Percentiles rank a stretch among this genome's conserved stretches.
These are phyloP conservation scores for Myotis davidii DNA, from an alignment of 2,113 vertebrate species.

Conservation along the genomic window DNA sequence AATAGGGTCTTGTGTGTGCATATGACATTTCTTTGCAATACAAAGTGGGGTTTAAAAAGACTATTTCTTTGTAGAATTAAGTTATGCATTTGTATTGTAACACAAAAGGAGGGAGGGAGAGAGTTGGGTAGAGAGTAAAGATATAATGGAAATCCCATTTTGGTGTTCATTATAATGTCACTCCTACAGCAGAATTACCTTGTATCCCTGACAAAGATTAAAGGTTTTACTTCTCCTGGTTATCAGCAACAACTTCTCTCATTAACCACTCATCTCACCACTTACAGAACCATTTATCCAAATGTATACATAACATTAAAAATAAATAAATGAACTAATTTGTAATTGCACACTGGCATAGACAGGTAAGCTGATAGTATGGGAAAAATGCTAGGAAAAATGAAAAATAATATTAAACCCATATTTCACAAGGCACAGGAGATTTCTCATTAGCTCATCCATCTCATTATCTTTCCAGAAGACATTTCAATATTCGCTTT, in stretches of 20 bases:
- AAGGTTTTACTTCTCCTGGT: conserved; percentile 60
- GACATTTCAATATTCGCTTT: conserved; percentile 51
- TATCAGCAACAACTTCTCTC: conserved; percentile 63
- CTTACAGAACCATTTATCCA: conserved; percentile 65
- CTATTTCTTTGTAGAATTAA: conserved; percentile 7
- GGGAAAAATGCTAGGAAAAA: conserved; percentile 27
- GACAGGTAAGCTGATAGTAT: neutral
- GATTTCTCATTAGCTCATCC: conserved; percentile 58
- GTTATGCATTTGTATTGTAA: neutral
- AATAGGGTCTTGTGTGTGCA: neutral
- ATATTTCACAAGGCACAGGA: conserved; percentile 49
- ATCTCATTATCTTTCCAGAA: conserved; percentile 55
- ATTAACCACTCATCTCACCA: conserved; percentile 55
- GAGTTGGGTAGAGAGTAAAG: neutral
- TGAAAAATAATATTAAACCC: conserved; percentile 60
- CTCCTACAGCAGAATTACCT: conserved; percentile 59
- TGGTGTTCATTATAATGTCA: conserved; percentile 66
- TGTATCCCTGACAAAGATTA: conserved; percentile 63
- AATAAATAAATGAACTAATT: conserved; percentile 60
- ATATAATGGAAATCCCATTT: conserved; percentile 56
- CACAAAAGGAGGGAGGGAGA: neutral
- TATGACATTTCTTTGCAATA: neutral
- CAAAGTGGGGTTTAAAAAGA: neutral
- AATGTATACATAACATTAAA: conserved; percentile 61
- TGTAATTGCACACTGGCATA: neutral